These are phyloP conservation scores for Anisognathus igniventris DNA, from an alignment of 2,797 vertebrate species.

Conservation along the genomic window DNA sequence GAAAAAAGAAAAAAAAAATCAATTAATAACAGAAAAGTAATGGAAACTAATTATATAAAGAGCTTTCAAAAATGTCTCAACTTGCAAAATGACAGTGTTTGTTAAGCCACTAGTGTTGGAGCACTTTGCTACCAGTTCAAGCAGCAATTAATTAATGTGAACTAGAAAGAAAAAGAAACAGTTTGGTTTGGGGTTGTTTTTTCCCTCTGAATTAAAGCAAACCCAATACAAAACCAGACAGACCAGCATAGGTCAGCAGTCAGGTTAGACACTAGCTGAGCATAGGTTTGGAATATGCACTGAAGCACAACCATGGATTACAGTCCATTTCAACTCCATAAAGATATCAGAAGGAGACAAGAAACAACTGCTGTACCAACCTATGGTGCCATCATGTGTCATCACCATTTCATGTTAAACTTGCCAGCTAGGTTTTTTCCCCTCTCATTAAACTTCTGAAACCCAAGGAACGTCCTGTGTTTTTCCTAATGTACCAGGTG, in stretches of 20 bases:
- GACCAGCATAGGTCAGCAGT: not conserved
- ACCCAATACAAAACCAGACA: not conserved
- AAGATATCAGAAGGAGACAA: not conserved
- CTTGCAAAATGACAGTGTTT: not conserved
- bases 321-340: not conserved
- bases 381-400: not conserved
- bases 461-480: not conserved
- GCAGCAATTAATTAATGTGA: not conserved
- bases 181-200: not conserved
- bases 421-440: not conserved
- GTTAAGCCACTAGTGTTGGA: not conserved
- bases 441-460: not conserved
- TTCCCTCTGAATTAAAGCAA: not conserved
- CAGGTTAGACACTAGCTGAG: not conserved
- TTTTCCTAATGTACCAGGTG: not conserved
- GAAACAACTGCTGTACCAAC: not conserved
- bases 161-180: not conserved
- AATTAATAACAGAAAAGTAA: not conserved
- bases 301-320: not conserved
- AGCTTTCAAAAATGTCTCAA: not conserved
- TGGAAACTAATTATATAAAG: not conserved
- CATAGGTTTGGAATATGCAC: not conserved
- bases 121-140: not conserved
- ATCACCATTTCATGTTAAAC: not conserved
- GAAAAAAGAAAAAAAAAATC: fast-evolving